Conservation (phyloP, 1,140 invertebrate genomes). For the Akabosia matsudoensis region DNA sequence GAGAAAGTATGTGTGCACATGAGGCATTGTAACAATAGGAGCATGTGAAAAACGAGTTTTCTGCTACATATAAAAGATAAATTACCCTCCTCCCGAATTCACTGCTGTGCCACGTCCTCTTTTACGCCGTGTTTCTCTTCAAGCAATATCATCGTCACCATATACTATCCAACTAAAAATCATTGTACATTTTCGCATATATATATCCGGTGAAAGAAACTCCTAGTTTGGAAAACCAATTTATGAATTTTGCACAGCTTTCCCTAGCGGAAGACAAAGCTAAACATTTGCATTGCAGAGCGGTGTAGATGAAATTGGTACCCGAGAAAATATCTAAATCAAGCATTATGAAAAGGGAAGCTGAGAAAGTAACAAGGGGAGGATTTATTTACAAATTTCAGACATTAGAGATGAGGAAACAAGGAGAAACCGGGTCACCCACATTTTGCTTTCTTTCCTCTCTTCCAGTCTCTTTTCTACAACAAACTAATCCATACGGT, state of each 20-base stretch:
- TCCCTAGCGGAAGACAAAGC: no score
- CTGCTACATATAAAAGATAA: background rate
- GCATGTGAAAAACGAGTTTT: constrained; percentile 5
- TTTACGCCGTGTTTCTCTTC: constrained; percentile 4
- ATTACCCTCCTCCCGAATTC: background rate
- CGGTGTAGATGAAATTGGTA: no score
- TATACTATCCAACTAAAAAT: no score
- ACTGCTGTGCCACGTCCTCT: background rate
- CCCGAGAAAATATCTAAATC: no score
- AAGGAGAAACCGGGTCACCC: constrained; percentile 7
- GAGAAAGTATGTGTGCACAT: no score
- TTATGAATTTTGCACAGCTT: no score
- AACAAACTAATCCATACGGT: background rate
- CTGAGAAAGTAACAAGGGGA: background rate
- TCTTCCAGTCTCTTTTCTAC: background rate
- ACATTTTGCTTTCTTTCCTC: background rate
- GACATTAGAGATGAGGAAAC: constrained; percentile 3
- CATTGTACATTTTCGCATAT: no score
- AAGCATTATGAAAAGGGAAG: background rate
- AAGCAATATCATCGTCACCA: background rate
- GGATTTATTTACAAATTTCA: constrained; percentile 10
- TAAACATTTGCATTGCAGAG: no score
- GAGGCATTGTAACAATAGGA: background rate
- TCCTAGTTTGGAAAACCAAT: no score
- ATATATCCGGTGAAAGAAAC: no score